Evolutionary conservation across 2,888 invertebrate genomes (phyloP), one percentile per base, ranked within the genome.

Genomic region (Aspidiotus rigidus): DNA sequence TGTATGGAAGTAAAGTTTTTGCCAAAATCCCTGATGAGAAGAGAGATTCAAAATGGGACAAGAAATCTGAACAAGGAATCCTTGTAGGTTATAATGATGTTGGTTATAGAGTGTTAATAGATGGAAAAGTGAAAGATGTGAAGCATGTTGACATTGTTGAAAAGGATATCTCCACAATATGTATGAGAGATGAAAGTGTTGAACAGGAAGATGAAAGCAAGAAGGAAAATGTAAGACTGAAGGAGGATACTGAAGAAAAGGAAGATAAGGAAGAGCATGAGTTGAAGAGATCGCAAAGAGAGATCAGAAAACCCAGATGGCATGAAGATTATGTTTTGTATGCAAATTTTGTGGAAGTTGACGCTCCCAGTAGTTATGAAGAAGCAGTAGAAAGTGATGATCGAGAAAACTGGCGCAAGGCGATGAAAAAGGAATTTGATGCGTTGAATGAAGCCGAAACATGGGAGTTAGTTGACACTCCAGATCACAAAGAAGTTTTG

Each of bases 1-100:
- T 66, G 74, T 75, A 17, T 74, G 74, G 74, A 74, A 74, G 75
- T 72, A 75, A 62, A 73, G 74, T 75, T 10, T 75, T 72, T 73
- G 75, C 75, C 1, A 72, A 74, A 60, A 61, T 74, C 41, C 75
- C 75, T 7, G 75, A 75, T 71, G 72, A 66, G 42, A 69, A 64
- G 71, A 73, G 74, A 72, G 73, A 70, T 72, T 70, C 56, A 7
- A 73, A 71, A 66, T 69, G 61, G 60, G 60, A 60, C n/a, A 7
- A 17, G 8, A 62, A 62, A 28, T 41, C 62, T 40, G 62, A 62
- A n/a, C 8, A 11, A 28, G 40, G 40, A 10, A n/a, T 42, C 28
- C 8, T 62, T 10, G n/a, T 40, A 28, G 44, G 62, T 9, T 62
- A 62, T 28, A 62, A 41, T 16, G 62, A 62, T 44, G 16, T 62